Evolutionary conservation across 2,113 vertebrate species (phyloP).

Genomic region (Chaenocephalus aceratus): DNA sequence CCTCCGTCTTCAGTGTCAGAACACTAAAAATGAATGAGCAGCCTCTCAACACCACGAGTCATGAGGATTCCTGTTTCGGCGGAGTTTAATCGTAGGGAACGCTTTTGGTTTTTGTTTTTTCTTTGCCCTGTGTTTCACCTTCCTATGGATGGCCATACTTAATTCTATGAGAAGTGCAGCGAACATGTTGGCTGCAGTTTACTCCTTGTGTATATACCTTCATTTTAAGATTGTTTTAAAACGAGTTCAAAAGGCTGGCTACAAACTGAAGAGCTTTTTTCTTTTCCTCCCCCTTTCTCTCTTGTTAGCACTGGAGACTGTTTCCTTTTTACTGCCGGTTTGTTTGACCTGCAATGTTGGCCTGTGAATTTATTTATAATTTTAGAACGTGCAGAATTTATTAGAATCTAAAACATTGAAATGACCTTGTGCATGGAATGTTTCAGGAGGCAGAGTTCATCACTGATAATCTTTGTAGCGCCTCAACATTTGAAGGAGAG

Average conservation of each 20-base stretch:
- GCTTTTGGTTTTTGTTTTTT: constrained; percentile 8
- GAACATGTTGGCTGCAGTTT: constrained; percentile 69
- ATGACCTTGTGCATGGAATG: constrained; percentile 53
- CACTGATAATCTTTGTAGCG: constrained; percentile 43
- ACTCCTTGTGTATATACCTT: constrained; percentile 87
- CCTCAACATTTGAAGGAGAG: constrained; percentile 55
- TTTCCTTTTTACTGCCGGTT: constrained; percentile 58
- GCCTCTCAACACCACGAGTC: constrained; percentile 64
- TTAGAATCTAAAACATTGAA: constrained; percentile 53
- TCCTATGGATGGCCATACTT: constrained; percentile 76
- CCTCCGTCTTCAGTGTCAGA: constrained; percentile 81
- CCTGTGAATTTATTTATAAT: constrained; percentile 78
- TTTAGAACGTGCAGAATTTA: constrained; percentile 67
- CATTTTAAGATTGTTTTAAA: constrained; percentile 89
- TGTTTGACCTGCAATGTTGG: constrained; percentile 70
- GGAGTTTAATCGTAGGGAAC: constrained; percentile 49
- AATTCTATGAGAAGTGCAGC: constrained; percentile 70
- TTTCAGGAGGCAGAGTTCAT: constrained; percentile 48
- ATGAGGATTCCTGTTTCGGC: constrained; percentile 71
- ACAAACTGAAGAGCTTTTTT: constrained; percentile 61
- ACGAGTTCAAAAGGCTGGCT: constrained; percentile 79
- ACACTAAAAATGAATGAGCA: constrained; percentile 82
- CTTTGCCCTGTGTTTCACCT: constrained; percentile 63
- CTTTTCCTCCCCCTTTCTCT: constrained; percentile 6
- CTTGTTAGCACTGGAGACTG: constrained; percentile 78